Conservation (phyloP, 2,797 vertebrate genomes). For the Pogonophryne albipinna region DNA sequence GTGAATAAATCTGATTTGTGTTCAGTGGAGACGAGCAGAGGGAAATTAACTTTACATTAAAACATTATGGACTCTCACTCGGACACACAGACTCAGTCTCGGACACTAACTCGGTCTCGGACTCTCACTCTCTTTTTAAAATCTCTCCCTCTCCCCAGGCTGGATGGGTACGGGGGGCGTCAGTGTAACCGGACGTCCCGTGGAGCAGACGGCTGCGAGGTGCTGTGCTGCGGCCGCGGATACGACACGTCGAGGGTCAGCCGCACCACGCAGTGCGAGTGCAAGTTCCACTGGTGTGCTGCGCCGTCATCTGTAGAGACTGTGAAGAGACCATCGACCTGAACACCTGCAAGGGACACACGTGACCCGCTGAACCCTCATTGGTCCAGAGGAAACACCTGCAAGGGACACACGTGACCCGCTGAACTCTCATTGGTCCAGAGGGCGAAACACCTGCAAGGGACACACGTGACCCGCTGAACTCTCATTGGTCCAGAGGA, state of each 20-base stretch:
- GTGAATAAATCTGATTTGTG: background rate
- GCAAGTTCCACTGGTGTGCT: conserved; percentile 99
- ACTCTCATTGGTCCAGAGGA: too few species aligned
- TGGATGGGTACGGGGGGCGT: conserved; percentile 91
- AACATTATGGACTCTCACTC: too few species aligned
- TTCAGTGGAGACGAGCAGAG: background rate
- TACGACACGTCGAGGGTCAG: conserved; percentile 93
- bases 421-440: too few species aligned
- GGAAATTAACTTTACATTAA: too few species aligned
- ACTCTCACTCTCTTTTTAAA: too few species aligned
- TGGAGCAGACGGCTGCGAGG: conserved; percentile 93
- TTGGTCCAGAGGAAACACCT: too few species aligned
- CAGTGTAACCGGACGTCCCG: conserved; percentile 92
- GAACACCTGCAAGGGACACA: conserved; percentile 92
- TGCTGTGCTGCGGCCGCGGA: conserved; percentile 97
- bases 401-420: too few species aligned
- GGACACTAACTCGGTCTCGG: too few species aligned
- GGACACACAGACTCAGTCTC: too few species aligned
- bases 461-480: too few species aligned
- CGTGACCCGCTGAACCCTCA: too few species aligned
- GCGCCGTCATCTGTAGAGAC: conserved; percentile 94
- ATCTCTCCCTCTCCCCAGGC: conserved; percentile 75
- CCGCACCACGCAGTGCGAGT: conserved; percentile 93
- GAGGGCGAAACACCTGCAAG: too few species aligned
- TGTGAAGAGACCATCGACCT: conserved; percentile 93